Conservation (phyloP, 2,113 vertebrate genomes). For the Passer domesticus region DNA sequence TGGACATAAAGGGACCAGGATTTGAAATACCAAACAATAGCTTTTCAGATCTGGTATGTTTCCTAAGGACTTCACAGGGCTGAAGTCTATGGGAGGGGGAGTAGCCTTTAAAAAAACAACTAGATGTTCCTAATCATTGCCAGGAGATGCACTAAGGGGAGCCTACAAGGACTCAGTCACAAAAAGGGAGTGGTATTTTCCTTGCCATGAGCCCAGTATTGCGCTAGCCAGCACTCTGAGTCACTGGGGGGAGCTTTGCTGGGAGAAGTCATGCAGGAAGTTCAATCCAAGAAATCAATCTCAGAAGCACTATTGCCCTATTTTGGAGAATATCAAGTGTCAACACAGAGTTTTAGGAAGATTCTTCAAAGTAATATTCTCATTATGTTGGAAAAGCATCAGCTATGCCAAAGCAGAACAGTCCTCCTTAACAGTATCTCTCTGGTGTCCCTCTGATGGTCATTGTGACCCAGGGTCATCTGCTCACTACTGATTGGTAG, state of each 20-base stretch:
- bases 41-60: conserved; percentile 64
- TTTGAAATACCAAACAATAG: conserved; percentile 66
- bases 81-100: conserved; percentile 40
- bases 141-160: conserved; percentile 67
- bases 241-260: conserved; percentile 28
- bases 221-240: conserved; percentile 20
- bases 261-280: neutral
- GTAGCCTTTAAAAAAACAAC: conserved; percentile 47
- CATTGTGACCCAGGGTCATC: conserved; percentile 3
- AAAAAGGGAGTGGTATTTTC: conserved; percentile 50
- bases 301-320: neutral
- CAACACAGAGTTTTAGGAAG: neutral
- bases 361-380: neutral
- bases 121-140: conserved; percentile 67
- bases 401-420: neutral
- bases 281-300: conserved; percentile 9
- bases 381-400: neutral
- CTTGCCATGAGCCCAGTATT: conserved; percentile 28
- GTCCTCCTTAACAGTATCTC: neutral
- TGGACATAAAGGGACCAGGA: conserved; percentile 62
- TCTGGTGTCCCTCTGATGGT: neutral
- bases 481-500: neutral
- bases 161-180: conserved; percentile 31
- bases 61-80: conserved; percentile 61
- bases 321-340: neutral